Evolutionary conservation across 64 coral and sea anemone genomes (phyloP), one percentile per base, ranked within the genome.

Genomic region (Stichodactyla helianthus): DNA sequence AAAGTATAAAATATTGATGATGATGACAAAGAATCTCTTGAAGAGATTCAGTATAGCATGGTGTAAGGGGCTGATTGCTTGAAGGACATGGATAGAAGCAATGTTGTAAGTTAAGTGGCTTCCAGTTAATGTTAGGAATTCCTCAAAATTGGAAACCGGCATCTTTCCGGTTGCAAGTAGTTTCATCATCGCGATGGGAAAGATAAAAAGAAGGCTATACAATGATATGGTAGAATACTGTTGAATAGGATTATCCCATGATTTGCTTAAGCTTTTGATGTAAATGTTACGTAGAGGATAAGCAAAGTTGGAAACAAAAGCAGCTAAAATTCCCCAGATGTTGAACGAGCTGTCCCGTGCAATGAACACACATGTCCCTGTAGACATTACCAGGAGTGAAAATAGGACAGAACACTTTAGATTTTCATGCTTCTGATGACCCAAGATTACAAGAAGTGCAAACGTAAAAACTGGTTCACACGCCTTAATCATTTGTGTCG

Each of bases 1-100:
- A 20, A 86, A 86, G 59, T 86, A 86, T 58, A 59, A 59, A 26
- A 86, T 59, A 18, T 86, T 86, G 23, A 50, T 9, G 16, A 86
- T 12, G 26, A 86, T 86, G 23, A 86, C 84, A 60, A 86, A 23
- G 22, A 86, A 31, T 65, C 84, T n/a, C 59, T 86, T 86, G 12
- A 60, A 86, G 12, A 86, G 64, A 63, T 86, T 86, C 25, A 86
- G 26, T 17, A 86, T 20, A 31, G 55, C 57, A 16, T 86, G 84
- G 8, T 20, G 17, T 12, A 67, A 20, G 59, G 84, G 84, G 12
- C 54, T 26, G 57, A 86, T 31, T 59, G 19, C 31, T 51, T 86
- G 5, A 15, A 86, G 59, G 25, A 86, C 58, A 15, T 55, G 16
- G 59, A 86, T 86, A 50, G 58, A 86, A 5, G 84, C 84, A 9